A percentile compares a stretch with the other conserved stretches of the same genome.
Conservation (phyloP, 2,888 invertebrate species). For the Neoascia interrupta region DNA sequence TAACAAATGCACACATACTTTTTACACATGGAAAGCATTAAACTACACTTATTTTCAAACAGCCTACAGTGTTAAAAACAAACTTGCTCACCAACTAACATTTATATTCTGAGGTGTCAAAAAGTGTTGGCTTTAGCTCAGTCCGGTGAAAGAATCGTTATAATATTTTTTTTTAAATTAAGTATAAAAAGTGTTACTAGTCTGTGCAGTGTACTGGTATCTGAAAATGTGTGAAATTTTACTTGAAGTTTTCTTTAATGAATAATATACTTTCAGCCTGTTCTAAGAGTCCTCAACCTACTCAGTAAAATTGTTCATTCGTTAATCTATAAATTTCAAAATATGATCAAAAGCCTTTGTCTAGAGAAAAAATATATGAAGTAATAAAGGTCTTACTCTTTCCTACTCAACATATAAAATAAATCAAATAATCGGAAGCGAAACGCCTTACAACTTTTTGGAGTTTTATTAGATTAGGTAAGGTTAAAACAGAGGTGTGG, state of each 20-base stretch:
- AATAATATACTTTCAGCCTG: not conserved
- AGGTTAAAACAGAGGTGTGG: too few relatives aligned
- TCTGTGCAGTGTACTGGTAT: conserved; percentile 56
- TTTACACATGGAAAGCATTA: conserved; percentile 37
- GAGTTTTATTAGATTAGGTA: too few relatives aligned
- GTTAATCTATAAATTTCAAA: too few relatives aligned
- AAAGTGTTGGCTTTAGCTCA: conserved; percentile 5
- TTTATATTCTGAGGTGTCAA: conserved; percentile 19
- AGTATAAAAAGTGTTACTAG: conserved; percentile 27
- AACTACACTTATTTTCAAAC: conserved; percentile 11
- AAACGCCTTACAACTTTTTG: too few relatives aligned
- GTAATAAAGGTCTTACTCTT: too few relatives aligned
- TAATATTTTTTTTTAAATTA: not conserved
- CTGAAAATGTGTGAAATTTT: conserved; percentile 48
- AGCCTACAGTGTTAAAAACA: conserved; percentile 21
- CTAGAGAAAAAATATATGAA: too few relatives aligned
- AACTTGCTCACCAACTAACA: conserved; percentile 54
- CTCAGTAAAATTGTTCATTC: conserved; percentile 8
- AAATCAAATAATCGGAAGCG: too few relatives aligned
- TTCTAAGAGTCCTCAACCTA: not conserved
- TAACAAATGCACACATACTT: not conserved
- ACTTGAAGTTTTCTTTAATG: not conserved
- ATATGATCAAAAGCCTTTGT: too few relatives aligned
- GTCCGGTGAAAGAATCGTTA: conserved; percentile 9
- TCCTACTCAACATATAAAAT: too few relatives aligned